These are phyloP conservation scores for Odontamblyopus rebecca DNA, from an alignment of 2,797 vertebrate genomes.

Conservation along the genomic window DNA sequence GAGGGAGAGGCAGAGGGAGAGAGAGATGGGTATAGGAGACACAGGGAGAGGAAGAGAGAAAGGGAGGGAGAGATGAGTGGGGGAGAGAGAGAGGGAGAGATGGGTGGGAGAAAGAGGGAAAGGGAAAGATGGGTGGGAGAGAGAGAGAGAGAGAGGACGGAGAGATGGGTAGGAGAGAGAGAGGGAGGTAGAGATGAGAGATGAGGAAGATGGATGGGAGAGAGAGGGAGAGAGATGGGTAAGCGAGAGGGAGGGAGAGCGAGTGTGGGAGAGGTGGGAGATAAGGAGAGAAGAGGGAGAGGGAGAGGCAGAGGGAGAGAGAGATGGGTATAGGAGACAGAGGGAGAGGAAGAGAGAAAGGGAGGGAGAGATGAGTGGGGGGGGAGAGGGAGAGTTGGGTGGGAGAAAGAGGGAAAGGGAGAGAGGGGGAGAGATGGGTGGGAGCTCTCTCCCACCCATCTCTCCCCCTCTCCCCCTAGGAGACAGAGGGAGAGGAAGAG, in stretches of 20 bases:
- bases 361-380: neutral
- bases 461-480: too few relatives aligned
- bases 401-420: constrained; percentile 10
- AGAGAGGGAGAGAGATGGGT: neutral
- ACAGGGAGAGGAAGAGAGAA: neutral
- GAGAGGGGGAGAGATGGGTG: neutral
- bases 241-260: neutral
- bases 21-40: neutral
- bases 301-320: neutral
- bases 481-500: too few relatives aligned
- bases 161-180: neutral
- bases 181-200: neutral
- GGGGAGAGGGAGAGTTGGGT: neutral
- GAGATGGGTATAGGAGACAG: neutral
- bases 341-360: constrained; percentile 1
- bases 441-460: too few relatives aligned
- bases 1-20: neutral
- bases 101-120: neutral
- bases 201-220: accelerated
- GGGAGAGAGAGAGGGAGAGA: neutral
- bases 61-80: neutral
- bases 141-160: neutral
- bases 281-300: neutral
- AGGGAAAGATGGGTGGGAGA: accelerated
- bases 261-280: neutral